phyloP scores from a whole-genome alignment of 1,140 invertebrate genomes.

The Tetramorium parvispinum region DNA sequence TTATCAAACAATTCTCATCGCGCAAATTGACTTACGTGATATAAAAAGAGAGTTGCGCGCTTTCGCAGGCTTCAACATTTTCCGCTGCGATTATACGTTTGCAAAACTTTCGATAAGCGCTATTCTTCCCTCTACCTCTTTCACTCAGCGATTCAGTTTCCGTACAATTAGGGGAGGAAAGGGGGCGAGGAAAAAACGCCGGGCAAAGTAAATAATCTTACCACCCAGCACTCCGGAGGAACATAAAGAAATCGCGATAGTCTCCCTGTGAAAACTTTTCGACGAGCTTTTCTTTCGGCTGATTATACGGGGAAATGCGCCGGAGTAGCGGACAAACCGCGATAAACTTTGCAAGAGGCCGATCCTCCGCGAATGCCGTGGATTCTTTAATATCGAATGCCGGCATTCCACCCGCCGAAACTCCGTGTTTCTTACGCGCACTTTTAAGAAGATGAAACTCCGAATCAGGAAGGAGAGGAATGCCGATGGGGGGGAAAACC shows the following conservation, averaged over 20 bases:
- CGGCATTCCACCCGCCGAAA: constrained; percentile 58
- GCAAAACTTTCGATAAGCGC: not conserved
- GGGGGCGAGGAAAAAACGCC: not conserved
- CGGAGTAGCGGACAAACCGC: constrained; percentile 36
- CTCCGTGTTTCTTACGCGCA: constrained; percentile 62
- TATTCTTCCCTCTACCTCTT: not conserved
- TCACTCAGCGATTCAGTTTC: not conserved
- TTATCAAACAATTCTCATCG: not conserved
- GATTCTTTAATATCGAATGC: constrained; percentile 72
- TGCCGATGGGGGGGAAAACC: constrained; percentile 49
- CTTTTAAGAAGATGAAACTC: constrained; percentile 81
- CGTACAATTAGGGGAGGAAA: not conserved
- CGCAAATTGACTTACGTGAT: not conserved
- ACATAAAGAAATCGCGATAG: constrained; percentile 27
- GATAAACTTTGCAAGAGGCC: constrained; percentile 34
- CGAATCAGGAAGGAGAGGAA: constrained; percentile 60
- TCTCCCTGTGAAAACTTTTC: constrained; percentile 20
- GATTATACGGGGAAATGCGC: constrained; percentile 31
- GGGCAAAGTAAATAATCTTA: constrained; percentile 7
- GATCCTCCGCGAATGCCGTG: constrained; percentile 7
- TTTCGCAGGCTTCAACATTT: not conserved
- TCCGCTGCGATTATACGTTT: not conserved
- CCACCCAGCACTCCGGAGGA: not conserved
- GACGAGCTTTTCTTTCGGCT: constrained; percentile 35
- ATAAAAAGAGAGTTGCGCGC: not conserved